Conservation (phyloP, 2,113 vertebrate species). For the Notarius lentiginosus region DNA sequence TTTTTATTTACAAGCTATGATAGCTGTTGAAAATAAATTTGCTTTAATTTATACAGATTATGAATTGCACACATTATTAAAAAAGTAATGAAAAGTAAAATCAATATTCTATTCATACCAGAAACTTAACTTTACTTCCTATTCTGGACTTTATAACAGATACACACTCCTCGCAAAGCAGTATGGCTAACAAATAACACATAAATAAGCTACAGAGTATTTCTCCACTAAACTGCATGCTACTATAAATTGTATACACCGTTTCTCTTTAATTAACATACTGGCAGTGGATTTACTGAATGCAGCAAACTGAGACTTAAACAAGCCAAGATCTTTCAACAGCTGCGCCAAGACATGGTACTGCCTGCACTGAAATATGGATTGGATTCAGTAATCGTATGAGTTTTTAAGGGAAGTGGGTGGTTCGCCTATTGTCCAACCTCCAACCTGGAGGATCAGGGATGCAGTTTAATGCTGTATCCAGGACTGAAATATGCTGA, state of each 20-base stretch:
- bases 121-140: neutral
- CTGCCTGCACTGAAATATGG: neutral
- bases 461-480: no score
- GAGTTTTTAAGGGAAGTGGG: no score
- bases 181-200: neutral
- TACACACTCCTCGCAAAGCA: neutral
- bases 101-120: neutral
- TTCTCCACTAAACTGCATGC: constrained; percentile 13
- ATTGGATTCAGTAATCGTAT: no score
- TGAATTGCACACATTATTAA: neutral
- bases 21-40: neutral
- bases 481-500: no score
- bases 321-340: constrained; percentile 1
- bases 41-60: neutral
- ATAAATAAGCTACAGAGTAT: neutral
- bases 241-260: neutral
- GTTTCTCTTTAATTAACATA: neutral
- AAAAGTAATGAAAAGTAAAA: neutral
- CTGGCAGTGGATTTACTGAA: constrained; percentile 2
- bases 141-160: neutral
- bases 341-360: neutral
- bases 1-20: neutral
- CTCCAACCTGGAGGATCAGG: no score
- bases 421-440: no score
- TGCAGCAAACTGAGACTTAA: constrained; percentile 31